Evolutionary conservation across 2,797 vertebrate species (phyloP).

Genomic region (Peromyscus eremicus): DNA sequence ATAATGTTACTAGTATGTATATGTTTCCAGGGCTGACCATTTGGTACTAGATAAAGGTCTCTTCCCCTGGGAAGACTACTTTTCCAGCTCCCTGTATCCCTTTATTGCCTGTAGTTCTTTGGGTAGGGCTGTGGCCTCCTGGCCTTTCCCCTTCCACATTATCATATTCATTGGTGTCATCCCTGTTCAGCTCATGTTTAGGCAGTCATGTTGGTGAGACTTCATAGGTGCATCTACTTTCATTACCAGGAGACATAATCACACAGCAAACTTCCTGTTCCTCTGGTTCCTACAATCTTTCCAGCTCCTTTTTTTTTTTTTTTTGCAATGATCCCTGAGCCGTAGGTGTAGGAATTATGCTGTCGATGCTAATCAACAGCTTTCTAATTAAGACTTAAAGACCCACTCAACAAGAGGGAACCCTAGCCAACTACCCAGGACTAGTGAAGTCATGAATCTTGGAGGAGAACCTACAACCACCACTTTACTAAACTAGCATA

Average conservation of each 20-base stretch:
- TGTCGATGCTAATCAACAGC: neutral
- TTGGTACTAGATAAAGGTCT: neutral
- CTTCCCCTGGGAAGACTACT: neutral
- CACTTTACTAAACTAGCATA: neutral
- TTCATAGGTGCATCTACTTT: neutral
- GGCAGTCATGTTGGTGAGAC: neutral
- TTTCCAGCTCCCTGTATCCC: neutral
- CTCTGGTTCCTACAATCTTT: neutral
- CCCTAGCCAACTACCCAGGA: neutral
- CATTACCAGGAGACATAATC: neutral
- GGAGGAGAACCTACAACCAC: neutral
- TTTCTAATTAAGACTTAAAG: neutral
- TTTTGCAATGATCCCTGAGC: neutral
- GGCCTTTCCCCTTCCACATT: neutral
- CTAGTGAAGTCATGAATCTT: neutral
- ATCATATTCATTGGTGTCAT: neutral
- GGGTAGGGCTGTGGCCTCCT: neutral
- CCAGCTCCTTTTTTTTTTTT: neutral
- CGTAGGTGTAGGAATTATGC: neutral
- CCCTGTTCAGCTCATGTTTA: neutral
- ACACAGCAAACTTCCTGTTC: neutral
- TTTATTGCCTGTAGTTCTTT: neutral
- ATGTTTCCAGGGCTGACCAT: neutral
- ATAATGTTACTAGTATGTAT: neutral
- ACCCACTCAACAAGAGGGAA: neutral